Base-by-base conservation (phyloP, 2,797 vertebrate species). In the Esox masquinongy region DNA sequence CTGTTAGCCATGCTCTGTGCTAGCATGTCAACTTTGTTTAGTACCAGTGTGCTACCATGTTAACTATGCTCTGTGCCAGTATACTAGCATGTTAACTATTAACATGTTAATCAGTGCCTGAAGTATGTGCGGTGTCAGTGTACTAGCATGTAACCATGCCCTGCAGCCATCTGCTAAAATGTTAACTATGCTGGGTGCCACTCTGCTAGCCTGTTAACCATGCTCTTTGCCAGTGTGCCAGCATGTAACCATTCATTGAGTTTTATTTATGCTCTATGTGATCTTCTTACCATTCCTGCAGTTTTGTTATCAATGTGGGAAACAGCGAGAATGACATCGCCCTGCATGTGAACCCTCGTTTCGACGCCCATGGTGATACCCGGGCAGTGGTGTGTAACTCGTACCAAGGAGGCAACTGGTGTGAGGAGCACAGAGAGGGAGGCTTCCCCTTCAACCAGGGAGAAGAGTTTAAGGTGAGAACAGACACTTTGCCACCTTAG, bases 261-360 rank as follows among this genome's bases (percentile, higher is more conserved):
- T 47, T 47, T 4, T 14, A 47, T 59, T 59, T 1, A n/a, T 59
- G 22, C n/a, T 22, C 56, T 11, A 7, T 59, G 56, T 59, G 56
- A n/a, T 68, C 36, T 12, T 68, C 36, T 12, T 14, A 14, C 26
- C 47, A 8, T 36, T 7, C 16, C 14, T 31, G 1, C 80, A 95
- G 95, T 26, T 95, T 95, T 84, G 78, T 79, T 0, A 1, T 95
- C 17, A 95, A 95, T 39, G 73, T 95, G 1, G 92, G 94, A 8
- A 82, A 77, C 0, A 22, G 81, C 0, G 83, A 89, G 4, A 39
- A 89, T 22, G 86, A 94, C 0, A 61, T 94, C 16, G 86, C 89
- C 0, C 24, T 95, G 34, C 94, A 95, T 31, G 49, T 95, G 14
- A 95, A 95, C 82, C 83, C 92, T 24, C 93, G 94, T 31, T 95